Evolutionary conservation across 2,888 invertebrate species (phyloP).

Genomic region (Drosophila prolongata): DNA sequence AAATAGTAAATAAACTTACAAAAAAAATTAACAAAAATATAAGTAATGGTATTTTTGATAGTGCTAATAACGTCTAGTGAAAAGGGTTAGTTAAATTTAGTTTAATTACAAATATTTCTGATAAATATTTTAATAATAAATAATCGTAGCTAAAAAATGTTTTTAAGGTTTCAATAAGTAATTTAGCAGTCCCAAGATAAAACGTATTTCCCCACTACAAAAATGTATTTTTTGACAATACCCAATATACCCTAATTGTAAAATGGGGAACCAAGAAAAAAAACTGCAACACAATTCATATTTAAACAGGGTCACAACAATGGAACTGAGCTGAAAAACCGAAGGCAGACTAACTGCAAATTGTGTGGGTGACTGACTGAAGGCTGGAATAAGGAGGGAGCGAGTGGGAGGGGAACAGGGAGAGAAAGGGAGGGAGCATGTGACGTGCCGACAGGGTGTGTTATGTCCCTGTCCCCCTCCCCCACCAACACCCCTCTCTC

Average conservation of each 20-base stretch:
- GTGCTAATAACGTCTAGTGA: no score
- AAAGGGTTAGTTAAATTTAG: no score
- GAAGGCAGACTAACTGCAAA: slow-evolving; percentile 32
- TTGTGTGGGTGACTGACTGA: slow-evolving; percentile 31
- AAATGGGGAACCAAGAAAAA: neutral
- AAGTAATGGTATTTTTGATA: no score
- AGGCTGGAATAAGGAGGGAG: slow-evolving; percentile 1
- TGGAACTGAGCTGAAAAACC: slow-evolving; percentile 20
- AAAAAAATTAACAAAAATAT: no score
- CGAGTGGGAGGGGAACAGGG: slow-evolving; percentile 1
- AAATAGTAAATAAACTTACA: no score
- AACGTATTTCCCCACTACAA: no score
- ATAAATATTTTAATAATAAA: no score
- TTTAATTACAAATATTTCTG: no score
- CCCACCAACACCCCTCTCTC: neutral
- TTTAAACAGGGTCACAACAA: slow-evolving; percentile 28
- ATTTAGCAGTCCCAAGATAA: no score
- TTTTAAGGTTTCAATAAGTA: no score
- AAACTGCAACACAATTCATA: slow-evolving; percentile 44
- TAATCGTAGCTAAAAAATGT: no score
- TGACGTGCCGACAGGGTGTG: slow-evolving; percentile 62
- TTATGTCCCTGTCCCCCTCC: slow-evolving; percentile 9
- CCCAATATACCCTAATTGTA: neutral
- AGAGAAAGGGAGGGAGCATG: slow-evolving; percentile 30
- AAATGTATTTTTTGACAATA: neutral